Evolutionary conservation across 1,140 invertebrate genomes (phyloP).

Genomic region (Scaptomyza hsui): DNA sequence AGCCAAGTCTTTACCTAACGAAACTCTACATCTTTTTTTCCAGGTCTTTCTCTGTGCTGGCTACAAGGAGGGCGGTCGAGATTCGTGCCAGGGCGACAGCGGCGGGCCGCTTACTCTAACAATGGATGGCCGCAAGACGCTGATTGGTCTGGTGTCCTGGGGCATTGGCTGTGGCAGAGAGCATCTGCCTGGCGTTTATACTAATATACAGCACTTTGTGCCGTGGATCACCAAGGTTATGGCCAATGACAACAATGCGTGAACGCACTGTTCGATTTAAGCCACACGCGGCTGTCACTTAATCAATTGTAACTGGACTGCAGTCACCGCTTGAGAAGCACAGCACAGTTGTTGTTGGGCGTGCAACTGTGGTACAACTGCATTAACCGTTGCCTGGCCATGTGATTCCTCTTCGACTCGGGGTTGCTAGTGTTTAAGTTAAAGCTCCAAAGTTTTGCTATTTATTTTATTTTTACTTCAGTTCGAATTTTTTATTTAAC

Average conservation of each 20-base stretch:
- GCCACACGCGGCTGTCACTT: conserved; percentile 11
- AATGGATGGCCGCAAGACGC: conserved; percentile 91
- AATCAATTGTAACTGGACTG: conserved; percentile 51
- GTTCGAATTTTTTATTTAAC: background rate
- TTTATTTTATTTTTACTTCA: conserved; percentile 60
- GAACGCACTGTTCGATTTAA: background rate
- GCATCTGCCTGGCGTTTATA: conserved; percentile 95
- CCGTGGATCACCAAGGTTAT: conserved; percentile 95
- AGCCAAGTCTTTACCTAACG: too few relatives aligned
- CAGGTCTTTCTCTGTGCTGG: conserved; percentile 93
- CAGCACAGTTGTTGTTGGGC: conserved; percentile 34
- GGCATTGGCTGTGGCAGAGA: conserved; percentile 95
- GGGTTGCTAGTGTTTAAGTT: conserved; percentile 80
- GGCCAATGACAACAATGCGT: conserved; percentile 83
- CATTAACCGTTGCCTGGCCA: conserved; percentile 62
- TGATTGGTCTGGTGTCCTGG: conserved; percentile 95
- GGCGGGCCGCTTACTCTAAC: conserved; percentile 93
- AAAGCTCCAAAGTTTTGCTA: conserved; percentile 41
- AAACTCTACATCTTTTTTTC: too few relatives aligned
- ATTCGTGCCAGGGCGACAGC: conserved; percentile 87
- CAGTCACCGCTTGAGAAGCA: conserved; percentile 55
- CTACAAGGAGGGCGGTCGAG: conserved; percentile 89
- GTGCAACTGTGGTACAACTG: conserved; percentile 47
- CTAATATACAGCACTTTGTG: conserved; percentile 95
- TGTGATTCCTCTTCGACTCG: conserved; percentile 82